Evolutionary conservation across 2,888 invertebrate genomes (phyloP), one percentile per base, ranked within the genome.

Genomic region (Nomada ferruginata): DNA sequence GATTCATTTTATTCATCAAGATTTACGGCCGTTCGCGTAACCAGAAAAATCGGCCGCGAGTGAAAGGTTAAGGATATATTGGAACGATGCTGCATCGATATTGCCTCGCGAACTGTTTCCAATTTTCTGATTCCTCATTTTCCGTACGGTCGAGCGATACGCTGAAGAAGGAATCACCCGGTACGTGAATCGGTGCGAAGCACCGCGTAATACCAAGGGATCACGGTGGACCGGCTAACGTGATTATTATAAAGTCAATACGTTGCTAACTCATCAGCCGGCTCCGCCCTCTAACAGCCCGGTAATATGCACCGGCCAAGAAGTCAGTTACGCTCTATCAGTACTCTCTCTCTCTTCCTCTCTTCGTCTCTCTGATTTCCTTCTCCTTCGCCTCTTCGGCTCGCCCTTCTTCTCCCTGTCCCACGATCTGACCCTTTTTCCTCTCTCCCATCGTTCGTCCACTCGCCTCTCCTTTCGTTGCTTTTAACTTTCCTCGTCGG

Each of bases 221-320:
- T 89, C 91, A 82, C 87, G 86, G 86, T 90, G 89, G 87, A 91
- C 91, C 90, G 90, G 89, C 91, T 92, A 93, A 93, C 93, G 93
- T 93, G 93, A 93, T 93, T 93, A 93, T 93, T 93, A 93, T 93
- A 92, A 93, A 93, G 93, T 93, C 93, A 93, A 93, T 93, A 93
- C 93, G 93, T 93, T 93, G 93, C 93, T 92, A 93, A 93, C 93
- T 93, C 93, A 93, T 93, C 93, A 93, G 92, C 91, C 90, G 89
- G 89, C 93, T 91, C 93, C 93, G 93, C 93, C 93, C 93, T 93
- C 92, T 92, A 93, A 93, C 93, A 93, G 93, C 91, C 92, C 91
- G 92, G 93, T 93, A 93, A 92, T 93, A 93, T 93, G 92, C 91
- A 91, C 92, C 89, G 89, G 91, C 90, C 92, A 91, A 92, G 92